Base-by-base conservation (phyloP, 2,113 vertebrate genomes). In the Hemichromis elongatus region DNA sequence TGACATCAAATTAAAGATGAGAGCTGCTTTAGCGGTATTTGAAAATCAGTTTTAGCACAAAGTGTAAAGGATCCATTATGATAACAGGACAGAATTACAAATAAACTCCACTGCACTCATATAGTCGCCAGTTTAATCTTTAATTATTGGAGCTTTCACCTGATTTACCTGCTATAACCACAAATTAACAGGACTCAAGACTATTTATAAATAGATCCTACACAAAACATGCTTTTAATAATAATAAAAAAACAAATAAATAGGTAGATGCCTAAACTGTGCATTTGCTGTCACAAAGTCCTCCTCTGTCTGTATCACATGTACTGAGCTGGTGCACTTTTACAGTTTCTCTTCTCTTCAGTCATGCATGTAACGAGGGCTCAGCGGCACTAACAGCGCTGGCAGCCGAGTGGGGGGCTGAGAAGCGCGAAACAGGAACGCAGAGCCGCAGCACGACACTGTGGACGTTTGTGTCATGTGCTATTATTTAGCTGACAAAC, bases 361-460 rank as follows among this genome's bases (percentile, higher is more conserved):
- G 0, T 5, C 66, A 18, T 7, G 66, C 40, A 3, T 73, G 40
- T 47, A 73, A 47, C 11, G 66, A 47, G 66, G 42, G 1, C 40
- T 47, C 40, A 73, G 66, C 66, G 11, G 66, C 40, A 28, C 14
- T 47, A 73, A 47, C 3, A 0, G 21, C 16, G 14, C 24, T 28
- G 24, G 68, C 68, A 47, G 24, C 40, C 1, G 10, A n/a, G 10
- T n/a, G 37, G 63, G 1, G 63, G 0, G n/a, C 37, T 68, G 63
- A 42, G 37, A 68, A 45, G 14, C 26, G 66, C 2, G 24, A 18
- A 18, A 47, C 66, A 10, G 40, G 0, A 28, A 0, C 1, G 6
- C 0, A 6, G 14, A 28, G 40, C n/a, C 2, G 2, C 35, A 68
- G 63, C 21, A 26, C 0, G 12, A 26, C 6, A 26, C 37, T 13